Conservation (phyloP, 2,797 vertebrate genomes). For the Ctenosaura bakeri region DNA sequence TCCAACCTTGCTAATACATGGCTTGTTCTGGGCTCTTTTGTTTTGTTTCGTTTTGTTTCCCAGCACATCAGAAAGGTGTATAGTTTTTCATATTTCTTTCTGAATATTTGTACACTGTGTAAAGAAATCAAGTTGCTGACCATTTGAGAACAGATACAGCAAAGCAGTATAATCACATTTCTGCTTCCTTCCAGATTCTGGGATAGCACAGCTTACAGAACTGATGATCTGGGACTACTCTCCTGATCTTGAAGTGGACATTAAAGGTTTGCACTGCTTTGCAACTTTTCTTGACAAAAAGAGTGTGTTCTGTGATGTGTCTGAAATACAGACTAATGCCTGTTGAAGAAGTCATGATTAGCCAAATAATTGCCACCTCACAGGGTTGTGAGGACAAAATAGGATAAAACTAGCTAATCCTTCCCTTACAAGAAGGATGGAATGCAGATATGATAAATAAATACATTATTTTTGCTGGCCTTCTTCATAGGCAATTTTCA, state of each 20-base stretch:
- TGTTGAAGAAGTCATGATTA: neutral
- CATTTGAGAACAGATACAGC: neutral
- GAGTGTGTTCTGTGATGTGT: neutral
- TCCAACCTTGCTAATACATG: neutral
- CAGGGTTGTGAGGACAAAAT: neutral
- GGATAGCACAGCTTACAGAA: slow-evolving; percentile 88
- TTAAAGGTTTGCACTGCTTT: slow-evolving; percentile 83
- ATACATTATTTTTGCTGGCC: neutral
- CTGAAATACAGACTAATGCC: neutral
- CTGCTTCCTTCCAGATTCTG: slow-evolving; percentile 83
- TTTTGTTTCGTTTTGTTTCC: no score
- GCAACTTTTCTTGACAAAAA: neutral
- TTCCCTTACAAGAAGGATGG: neutral
- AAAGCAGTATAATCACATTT: neutral
- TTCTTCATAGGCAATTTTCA: neutral
- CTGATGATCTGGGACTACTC: slow-evolving; percentile 97
- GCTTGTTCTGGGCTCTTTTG: neutral
- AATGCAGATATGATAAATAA: neutral
- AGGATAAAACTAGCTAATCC: neutral
- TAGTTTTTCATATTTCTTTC: no score
- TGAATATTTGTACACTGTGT: no score
- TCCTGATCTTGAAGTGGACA: slow-evolving; percentile 85
- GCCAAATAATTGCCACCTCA: neutral
- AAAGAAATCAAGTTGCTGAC: no score
- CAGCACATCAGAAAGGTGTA: no score